Evolutionary conservation across 2,888 invertebrate genomes (phyloP), one percentile per base, ranked within the genome.

Genomic region (Epirrhoe alternata): DNA sequence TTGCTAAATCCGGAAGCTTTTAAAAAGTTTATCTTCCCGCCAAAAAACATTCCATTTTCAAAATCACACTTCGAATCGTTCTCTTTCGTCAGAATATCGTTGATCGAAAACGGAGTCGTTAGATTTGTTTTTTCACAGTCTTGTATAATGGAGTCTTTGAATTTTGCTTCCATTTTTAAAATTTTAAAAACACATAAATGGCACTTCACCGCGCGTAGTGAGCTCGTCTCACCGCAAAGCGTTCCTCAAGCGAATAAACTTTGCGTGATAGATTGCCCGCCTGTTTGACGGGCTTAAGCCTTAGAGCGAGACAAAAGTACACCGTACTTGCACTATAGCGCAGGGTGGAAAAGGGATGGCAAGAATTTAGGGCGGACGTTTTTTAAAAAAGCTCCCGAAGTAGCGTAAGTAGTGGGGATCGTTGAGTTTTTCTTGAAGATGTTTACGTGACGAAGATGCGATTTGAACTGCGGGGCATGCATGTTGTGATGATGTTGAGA

Each of bases 31-130:
- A 87, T 80, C 79, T 89, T 89, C 86, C 82, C 89, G 85, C 89
- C 89, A 82, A 87, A 91, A 75, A 87, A 89, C 85, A 84, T 87
- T 84, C 85, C 86, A 85, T 87, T 87, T 80, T 90, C 90, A 82
- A 89, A 89, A 71, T 88, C 86, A 75, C 86, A 91, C 82, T 87
- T 92, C 70, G 85, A 82, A 67, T 91, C 92, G 59, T 90, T 92
- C 79, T 93, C 94, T 72, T 90, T 92, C n/a, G 95, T 95, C 79
- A 96, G 86, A 82, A 96, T 96, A 78, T 96, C 96, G 76, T 96
- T 96, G 62, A 96, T 96, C 8, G 96, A 96, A 86, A 96, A 96
- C 42, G 96, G 96, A 8, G 96, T 96, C 8, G 94, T 90, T 70
- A 92, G 78, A 78, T 76, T 88, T 0, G 88, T 88, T 74, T 92